Evolutionary conservation across 2,888 invertebrate genomes (phyloP), one percentile per base, ranked within the genome.

Genomic region (Venustoraphidia nigricollis): DNA sequence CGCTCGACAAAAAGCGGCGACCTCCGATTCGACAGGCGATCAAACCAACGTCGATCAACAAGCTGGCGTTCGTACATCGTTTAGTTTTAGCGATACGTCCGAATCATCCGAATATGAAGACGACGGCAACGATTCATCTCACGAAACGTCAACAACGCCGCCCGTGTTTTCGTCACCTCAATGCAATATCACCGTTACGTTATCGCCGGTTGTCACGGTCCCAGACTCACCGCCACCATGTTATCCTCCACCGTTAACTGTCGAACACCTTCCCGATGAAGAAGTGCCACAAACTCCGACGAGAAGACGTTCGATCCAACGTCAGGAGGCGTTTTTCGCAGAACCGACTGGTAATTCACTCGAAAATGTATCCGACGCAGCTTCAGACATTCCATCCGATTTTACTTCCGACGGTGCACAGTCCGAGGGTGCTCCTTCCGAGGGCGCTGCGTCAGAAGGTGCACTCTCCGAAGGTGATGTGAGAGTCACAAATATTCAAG

Each of bases 281-380:
- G 64, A 66, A 49, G 55, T 58, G 36, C 57, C 60, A 50, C 58
- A 61, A 11, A 59, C 63, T 9, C 39, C 53, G n/a, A 62, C 62
- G 11, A 63, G 87, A 46, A 72, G 85, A 53, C 77, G 83, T 50
- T 85, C 86, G 8, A 83, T 86, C 58, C 82, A 83, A 48, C 75
- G 89, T 13, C 89, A 89, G 63, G 86, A 87, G 66, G 88, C 88
- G 1, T 80, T 88, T 58, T 83, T 86, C 57, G 81, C 82, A 36
- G 83, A 82, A 60, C 81, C 83, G 8, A 80, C 79, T 0, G 80
- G 79, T 38, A 80, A 73, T 57, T 82, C 82, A 0, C 65, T 83
- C 44, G 83, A 83, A 60, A 83, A 82, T 60, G 77, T 83, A 13
- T 75, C 77, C 10, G 69, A 70, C 49, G 75, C 71, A 1, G 60